Evolutionary conservation across 2,888 invertebrate species (phyloP), one percentile per base, ranked within the genome.

Genomic region (Artemia sp.): DNA sequence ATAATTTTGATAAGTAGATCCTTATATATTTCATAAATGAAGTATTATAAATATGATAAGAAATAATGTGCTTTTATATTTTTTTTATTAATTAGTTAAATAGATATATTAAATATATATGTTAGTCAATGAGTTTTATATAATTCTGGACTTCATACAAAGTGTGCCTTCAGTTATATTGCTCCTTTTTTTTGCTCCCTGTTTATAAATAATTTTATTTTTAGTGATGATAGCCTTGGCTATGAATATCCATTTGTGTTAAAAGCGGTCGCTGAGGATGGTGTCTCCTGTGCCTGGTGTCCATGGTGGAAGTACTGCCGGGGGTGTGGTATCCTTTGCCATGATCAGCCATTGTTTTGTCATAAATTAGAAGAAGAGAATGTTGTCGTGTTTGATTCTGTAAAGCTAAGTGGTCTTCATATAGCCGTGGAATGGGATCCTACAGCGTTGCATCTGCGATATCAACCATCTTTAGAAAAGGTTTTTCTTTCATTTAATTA

Each of bases 381-480:
- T 72, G 74, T 75, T 74, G 71, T 74, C 75, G 72, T 74, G 75
- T 50, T 75, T 76, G 71, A 10, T 69, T 71, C 24, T 73, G 72
- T 68, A 67, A 72, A 51, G 73, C 73, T n/a, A 72, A 51, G 66
- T 52, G 51, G 75, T 75, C 4, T 77, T 76, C 74, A 74, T 79
- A 82, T 93, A 73, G 91, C 92, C 72, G 87, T 94, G 72, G 93
- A 94, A 81, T 94, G 94, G 93, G 92, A 94, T 79, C 92, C 92
- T 72, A 92, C 92, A 0, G 92, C 93, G 67, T 81, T 93, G 74
- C 93, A 94, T 80, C 83, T 94, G 74, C 84, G 92, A 58, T 93
- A 91, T 80, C 89, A 90, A 79, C 84, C 85, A 75, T 85, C 87
- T 2, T 80, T 86, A 74, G 90, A 90, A 78, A 83, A 84, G 80